These are phyloP conservation scores for Drosophila sproati DNA, from an alignment of 1,140 invertebrate genomes.

Conservation along the genomic window DNA sequence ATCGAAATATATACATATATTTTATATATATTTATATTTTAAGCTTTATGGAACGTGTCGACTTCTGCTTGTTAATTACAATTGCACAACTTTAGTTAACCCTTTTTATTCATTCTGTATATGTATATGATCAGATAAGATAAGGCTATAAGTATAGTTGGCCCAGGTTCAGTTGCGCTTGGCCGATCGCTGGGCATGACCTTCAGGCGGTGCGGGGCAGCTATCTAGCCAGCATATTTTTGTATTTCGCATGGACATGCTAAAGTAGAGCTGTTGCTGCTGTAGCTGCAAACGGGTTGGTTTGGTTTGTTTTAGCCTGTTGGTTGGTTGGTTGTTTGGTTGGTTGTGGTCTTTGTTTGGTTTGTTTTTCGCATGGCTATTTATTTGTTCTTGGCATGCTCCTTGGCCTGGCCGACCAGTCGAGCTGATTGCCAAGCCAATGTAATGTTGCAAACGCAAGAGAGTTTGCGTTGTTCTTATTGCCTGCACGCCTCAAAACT, in stretches of 20 bases:
- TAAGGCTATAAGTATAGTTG: constrained; percentile 13
- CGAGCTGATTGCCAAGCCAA: constrained; percentile 55
- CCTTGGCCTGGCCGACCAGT: constrained; percentile 49
- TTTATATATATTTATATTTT: too few species aligned
- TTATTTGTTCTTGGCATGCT: constrained; percentile 80
- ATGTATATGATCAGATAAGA: constrained; percentile 2
- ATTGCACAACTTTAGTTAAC: background rate
- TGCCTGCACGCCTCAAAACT: constrained; percentile 79
- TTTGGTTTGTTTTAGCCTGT: constrained; percentile 6
- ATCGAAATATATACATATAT: too few species aligned
- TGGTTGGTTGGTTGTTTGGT: background rate
- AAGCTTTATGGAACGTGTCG: too few species aligned
- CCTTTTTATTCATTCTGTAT: background rate
- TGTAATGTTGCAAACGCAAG: background rate
- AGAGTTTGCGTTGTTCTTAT: constrained; percentile 69
- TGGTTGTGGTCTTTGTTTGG: constrained; percentile 7
- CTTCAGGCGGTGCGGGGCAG: constrained; percentile 45
- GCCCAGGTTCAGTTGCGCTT: constrained; percentile 37
- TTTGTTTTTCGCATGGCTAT: constrained; percentile 55
- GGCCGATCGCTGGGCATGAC: constrained; percentile 49
- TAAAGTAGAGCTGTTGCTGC: constrained; percentile 27
- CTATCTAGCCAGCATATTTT: constrained; percentile 1
- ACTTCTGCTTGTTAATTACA: too few species aligned
- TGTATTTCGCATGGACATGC: constrained; percentile 12
- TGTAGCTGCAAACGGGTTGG: constrained; percentile 33